A percentile compares a stretch with the other conserved stretches of the same genome.
phyloP scores from a whole-genome alignment of 2,888 invertebrate species.

The Caenorhabditis doughertyi region DNA sequence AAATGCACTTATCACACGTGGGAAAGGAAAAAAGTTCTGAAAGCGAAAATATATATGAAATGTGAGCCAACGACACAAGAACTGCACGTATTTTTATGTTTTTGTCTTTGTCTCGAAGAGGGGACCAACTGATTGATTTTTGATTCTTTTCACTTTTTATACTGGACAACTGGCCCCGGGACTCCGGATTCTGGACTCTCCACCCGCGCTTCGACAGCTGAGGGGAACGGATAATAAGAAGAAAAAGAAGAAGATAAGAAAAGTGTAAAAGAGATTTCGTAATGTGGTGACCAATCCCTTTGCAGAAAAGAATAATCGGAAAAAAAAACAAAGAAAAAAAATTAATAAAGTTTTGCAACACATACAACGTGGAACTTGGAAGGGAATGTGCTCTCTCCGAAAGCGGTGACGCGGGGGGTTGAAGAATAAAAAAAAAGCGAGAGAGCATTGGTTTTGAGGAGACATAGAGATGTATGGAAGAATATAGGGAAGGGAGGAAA shows the following conservation, averaged over 20 bases:
- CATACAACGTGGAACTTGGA: neutral
- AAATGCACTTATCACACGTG: conserved; percentile 24
- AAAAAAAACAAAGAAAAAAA: neutral
- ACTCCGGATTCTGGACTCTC: no score
- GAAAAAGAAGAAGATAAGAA: conserved; percentile 13
- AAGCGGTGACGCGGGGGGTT: no score
- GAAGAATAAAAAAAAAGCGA: conserved; percentile 3
- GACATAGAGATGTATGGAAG: neutral
- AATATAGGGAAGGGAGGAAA: no score
- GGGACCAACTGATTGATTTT: conserved; percentile 23
- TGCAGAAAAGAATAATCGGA: neutral
- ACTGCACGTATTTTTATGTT: conserved; percentile 35
- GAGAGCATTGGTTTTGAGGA: neutral
- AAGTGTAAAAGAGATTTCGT: conserved; percentile 24
- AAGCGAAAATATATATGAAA: neutral
- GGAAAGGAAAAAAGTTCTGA: conserved; percentile 17
- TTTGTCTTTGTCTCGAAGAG: no score
- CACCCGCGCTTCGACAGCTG: conserved; percentile 29
- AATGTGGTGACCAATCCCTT: conserved; percentile 13
- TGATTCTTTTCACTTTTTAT: neutral
- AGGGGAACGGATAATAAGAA: conserved; percentile 10
- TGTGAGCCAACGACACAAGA: conserved; percentile 2
- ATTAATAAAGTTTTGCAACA: neutral
- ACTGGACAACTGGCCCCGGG: conserved; percentile 8
- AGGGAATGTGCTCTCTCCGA: no score